Base-by-base conservation (phyloP, 2,888 invertebrate species). In the Euclidia mi region DNA sequence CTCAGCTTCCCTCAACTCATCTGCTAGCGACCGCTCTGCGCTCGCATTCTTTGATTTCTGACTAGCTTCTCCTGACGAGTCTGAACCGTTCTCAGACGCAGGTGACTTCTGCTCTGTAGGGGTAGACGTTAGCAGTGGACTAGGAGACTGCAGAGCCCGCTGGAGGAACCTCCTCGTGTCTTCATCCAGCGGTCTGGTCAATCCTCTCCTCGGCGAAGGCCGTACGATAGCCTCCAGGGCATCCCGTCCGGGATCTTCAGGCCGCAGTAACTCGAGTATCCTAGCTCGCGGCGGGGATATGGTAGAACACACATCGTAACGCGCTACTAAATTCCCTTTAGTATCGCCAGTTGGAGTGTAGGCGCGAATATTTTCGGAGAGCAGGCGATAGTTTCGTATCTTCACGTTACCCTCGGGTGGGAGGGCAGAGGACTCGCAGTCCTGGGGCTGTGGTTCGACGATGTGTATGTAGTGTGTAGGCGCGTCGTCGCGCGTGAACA, bases 81-180 rank as follows among this genome's bases (percentile, higher is more conserved):
- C 57, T n/a, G 55, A 44, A 10, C 53, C 42, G 2, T 46, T 25
- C n/a, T 60, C 48, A 4, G 43, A 3, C 9, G 63, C 57, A 0
- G 71, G 58, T 1, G 64, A 53, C 12, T 62, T 65, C 4, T 59
- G 53, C 1, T 51, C 70, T 0, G 85, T 85, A 0, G 71, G 66
- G 3, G 81, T 55, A 2, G 71, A 60, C 1, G 88, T 84, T 12
- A 82, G 60, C 1, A 82, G 81, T 0, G 89, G 87, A 42, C 87
- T 90, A 1, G 93, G 90, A 0, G 90, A 87, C 10, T 87, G 82
- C 2, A 93, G 79, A 1, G 90, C 88, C 44, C 90, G 79, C 47
- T 94, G 91, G 0, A 95, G 84, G 71, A 94, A 94, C 2, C 92
- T 78, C 11, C 84, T 79, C 3, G 94, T 89, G 71, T 94, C 94